These are phyloP conservation scores for Monochamus saltuarius DNA, from an alignment of 1,140 invertebrate genomes.

Conservation along the genomic window DNA sequence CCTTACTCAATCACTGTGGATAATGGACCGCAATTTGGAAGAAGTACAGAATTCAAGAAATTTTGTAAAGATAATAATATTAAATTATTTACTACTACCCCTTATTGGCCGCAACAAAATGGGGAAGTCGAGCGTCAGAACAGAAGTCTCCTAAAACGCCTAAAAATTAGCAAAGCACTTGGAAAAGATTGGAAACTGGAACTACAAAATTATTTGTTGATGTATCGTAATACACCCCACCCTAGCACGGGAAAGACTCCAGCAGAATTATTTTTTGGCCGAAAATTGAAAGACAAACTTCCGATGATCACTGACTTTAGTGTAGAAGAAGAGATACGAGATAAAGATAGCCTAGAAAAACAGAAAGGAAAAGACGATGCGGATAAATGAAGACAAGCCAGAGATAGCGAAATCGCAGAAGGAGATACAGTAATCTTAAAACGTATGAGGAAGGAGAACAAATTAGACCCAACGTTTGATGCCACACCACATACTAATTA, in stretches of 20 bases:
- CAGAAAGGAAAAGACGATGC: no score
- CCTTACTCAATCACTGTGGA: neutral
- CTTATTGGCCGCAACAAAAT: constrained; percentile 37
- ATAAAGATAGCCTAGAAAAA: neutral
- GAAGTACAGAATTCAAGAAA: neutral
- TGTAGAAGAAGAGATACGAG: neutral
- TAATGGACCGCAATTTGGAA: neutral
- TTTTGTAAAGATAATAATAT: neutral
- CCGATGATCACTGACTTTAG: neutral
- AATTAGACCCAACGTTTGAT: no score
- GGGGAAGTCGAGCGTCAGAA: constrained; percentile 45
- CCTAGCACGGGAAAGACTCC: constrained; percentile 34
- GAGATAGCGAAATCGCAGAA: no score
- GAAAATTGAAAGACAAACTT: no score
- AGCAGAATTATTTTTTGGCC: constrained; percentile 29
- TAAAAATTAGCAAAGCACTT: constrained; percentile 38
- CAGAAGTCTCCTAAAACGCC: constrained; percentile 36
- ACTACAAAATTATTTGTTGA: constrained; percentile 38
- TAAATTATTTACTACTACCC: constrained; percentile 7
- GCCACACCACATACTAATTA: no score
- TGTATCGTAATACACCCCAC: constrained; percentile 43
- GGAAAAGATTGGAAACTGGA: constrained; percentile 34
- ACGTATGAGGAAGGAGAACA: no score
- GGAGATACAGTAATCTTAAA: no score
- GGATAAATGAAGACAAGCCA: no score